Percentiles rank a stretch among this genome's conserved stretches.
phyloP scores from a whole-genome alignment of 2,113 vertebrate species.

The Hassar affinis region DNA sequence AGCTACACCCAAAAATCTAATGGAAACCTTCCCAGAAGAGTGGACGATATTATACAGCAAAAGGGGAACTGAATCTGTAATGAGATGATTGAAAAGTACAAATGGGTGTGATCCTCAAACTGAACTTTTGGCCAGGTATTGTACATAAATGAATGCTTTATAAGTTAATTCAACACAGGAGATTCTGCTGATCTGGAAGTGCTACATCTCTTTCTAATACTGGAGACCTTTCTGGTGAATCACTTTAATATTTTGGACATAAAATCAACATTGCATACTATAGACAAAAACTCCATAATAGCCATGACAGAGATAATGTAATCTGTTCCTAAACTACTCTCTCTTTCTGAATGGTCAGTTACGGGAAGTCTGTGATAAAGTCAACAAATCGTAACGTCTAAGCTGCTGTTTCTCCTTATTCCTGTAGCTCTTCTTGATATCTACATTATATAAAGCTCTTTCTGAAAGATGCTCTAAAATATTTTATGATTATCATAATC shows the following conservation, averaged over 20 bases:
- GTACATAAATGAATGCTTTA: too few relatives aligned
- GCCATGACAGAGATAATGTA: not conserved
- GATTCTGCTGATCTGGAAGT: not conserved
- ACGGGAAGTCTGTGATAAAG: not conserved
- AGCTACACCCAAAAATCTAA: not conserved
- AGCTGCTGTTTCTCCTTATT: not conserved
- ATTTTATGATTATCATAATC: not conserved
- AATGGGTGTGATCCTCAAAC: not conserved
- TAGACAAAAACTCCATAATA: not conserved
- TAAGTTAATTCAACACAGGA: not conserved
- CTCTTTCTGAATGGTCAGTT: constrained; percentile 1
- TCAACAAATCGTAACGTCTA: not conserved
- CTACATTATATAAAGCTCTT: not conserved
- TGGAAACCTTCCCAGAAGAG: not conserved
- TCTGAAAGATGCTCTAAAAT: not conserved
- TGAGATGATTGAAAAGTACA: not conserved
- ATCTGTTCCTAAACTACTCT: not conserved
- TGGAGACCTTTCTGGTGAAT: not conserved
- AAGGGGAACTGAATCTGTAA: not conserved
- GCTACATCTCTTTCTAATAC: not conserved
- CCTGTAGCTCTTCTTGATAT: not conserved
- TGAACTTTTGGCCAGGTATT: not conserved
- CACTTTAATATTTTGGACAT: not conserved
- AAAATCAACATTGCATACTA: not conserved
- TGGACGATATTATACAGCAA: not conserved